phyloP scores from a whole-genome alignment of 2,797 vertebrate species.

The Pelochelys cantorii region DNA sequence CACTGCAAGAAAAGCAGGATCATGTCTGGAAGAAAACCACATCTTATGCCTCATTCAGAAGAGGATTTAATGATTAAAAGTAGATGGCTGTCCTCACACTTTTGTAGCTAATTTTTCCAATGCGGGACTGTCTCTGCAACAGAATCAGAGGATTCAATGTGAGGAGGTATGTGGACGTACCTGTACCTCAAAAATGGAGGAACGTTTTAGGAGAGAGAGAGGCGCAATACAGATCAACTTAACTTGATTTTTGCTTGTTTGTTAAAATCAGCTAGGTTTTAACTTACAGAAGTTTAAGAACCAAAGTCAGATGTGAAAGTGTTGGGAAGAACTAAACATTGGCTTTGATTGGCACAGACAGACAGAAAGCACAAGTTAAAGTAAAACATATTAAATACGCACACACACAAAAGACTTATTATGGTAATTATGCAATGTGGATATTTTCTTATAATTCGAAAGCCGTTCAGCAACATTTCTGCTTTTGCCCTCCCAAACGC shows the following conservation, averaged over 20 bases:
- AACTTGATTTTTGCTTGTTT: background rate
- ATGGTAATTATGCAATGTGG: background rate
- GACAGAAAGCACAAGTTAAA: background rate
- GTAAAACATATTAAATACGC: background rate
- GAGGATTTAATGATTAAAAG: background rate
- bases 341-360: background rate
- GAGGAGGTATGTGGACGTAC: background rate
- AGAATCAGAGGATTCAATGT: background rate
- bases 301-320: background rate
- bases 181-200: background rate
- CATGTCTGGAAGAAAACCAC: background rate
- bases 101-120: background rate
- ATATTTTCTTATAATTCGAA: background rate
- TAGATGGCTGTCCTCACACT: background rate
- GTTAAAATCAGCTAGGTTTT: background rate
- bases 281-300: background rate
- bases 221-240: background rate
- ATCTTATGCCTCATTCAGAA: background rate
- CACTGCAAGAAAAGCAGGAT: background rate
- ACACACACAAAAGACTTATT: background rate
- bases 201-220: no score
- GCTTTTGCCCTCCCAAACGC: background rate
- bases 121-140: background rate
- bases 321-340: background rate
- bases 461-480: rapidly evolving